Evolutionary conservation across 2,113 vertebrate species (phyloP).

Genomic region (Sapayoa aenigma): DNA sequence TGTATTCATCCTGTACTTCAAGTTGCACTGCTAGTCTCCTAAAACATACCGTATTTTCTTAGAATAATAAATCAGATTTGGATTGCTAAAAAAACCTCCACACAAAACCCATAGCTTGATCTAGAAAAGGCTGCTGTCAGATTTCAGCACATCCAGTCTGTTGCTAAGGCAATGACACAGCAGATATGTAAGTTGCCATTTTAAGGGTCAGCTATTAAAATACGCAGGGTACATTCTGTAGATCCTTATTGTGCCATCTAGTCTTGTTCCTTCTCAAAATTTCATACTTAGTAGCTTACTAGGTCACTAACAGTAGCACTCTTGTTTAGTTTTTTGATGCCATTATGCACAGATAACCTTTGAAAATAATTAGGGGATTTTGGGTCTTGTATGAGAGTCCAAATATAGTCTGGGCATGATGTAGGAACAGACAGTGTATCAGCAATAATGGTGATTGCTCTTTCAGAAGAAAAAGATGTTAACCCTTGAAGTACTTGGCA

Average conservation of each 20-base stretch:
- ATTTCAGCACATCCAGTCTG: neutral
- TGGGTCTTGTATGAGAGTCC: neutral
- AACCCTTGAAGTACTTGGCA: neutral
- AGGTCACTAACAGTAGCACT: neutral
- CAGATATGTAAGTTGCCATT: constrained; percentile 54
- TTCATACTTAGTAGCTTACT: neutral
- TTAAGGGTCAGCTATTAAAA: constrained; percentile 38
- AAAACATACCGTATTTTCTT: neutral
- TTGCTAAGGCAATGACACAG: constrained; percentile 53
- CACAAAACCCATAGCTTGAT: neutral
- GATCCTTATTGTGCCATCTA: neutral
- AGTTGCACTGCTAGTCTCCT: neutral
- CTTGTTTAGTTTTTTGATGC: neutral
- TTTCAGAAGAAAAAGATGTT: neutral
- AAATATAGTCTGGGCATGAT: neutral
- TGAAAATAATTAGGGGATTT: neutral
- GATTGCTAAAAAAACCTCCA: neutral
- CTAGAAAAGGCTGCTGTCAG: neutral
- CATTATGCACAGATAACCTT: neutral
- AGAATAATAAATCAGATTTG: neutral
- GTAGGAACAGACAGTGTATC: neutral
- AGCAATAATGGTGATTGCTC: neutral
- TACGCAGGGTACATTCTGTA: neutral
- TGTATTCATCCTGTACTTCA: neutral
- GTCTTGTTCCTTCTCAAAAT: neutral